Conservation (phyloP, 2,113 vertebrate genomes). For the Daubentonia madagascariensis region DNA sequence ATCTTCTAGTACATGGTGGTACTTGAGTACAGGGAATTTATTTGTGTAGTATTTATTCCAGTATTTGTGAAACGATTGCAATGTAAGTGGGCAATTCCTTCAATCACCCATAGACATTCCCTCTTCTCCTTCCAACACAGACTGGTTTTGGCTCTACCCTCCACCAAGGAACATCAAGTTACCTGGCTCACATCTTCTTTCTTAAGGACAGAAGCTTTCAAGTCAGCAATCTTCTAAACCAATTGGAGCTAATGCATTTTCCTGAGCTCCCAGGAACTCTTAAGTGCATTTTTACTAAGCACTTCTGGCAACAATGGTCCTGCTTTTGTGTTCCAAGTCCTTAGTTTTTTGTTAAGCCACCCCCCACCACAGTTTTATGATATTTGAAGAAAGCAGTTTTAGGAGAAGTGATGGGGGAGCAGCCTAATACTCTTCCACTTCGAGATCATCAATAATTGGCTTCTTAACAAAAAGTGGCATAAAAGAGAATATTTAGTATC, state of each 20-base stretch:
- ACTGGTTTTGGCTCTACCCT: background rate
- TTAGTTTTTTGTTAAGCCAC: background rate
- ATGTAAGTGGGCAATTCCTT: background rate
- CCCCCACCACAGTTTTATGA: background rate
- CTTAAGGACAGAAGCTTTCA: background rate
- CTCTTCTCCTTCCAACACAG: background rate
- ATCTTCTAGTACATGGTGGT: background rate
- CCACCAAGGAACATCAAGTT: background rate
- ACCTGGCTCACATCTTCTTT: background rate
- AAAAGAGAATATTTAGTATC: slow-evolving; percentile 1
- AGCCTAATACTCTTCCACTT: background rate
- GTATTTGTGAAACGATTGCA: background rate
- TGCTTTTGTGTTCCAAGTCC: slow-evolving; percentile 20
- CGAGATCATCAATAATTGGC: slow-evolving; percentile 10
- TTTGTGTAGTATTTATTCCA: background rate
- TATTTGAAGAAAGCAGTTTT: slow-evolving; percentile 34
- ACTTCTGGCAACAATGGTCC: background rate
- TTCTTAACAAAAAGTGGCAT: slow-evolving; percentile 1
- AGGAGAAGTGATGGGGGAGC: background rate
- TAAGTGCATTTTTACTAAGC: slow-evolving; percentile 26
- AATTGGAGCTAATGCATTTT: slow-evolving; percentile 24
- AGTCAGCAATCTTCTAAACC: slow-evolving; percentile 29
- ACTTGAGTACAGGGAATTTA: background rate
- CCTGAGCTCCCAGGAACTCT: background rate
- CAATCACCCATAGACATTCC: background rate